Evolutionary conservation across 1,140 invertebrate genomes (phyloP).

Genomic region (Papilio polytes): DNA sequence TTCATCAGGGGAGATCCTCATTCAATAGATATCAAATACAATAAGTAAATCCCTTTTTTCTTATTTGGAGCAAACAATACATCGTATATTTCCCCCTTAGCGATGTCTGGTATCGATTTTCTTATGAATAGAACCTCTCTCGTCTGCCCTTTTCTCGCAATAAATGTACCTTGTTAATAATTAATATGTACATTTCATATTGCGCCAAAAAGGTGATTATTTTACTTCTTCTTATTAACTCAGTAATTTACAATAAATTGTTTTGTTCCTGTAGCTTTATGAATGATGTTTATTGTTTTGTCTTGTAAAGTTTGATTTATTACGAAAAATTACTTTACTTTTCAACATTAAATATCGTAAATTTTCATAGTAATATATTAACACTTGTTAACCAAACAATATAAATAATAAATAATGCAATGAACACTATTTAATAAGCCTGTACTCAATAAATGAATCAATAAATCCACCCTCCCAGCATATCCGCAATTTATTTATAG

Average conservation of each 20-base stretch:
- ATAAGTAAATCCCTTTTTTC: background rate
- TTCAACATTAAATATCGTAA: too few species aligned
- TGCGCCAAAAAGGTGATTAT: background rate
- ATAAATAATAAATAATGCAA: background rate
- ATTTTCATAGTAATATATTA: background rate
- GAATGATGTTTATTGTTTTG: too few species aligned
- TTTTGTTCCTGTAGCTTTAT: background rate
- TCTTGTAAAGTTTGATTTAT: background rate
- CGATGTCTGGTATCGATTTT: constrained; percentile 11
- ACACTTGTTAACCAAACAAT: background rate
- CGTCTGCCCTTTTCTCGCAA: background rate
- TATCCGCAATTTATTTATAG: background rate
- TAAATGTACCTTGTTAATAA: background rate
- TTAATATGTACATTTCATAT: background rate
- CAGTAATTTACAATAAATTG: background rate
- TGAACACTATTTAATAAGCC: background rate
- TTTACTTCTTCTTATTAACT: background rate
- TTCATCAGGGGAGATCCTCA: background rate
- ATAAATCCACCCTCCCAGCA: background rate
- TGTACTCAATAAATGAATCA: background rate
- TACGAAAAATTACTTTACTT: too few species aligned
- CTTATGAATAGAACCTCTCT: background rate
- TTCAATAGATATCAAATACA: background rate
- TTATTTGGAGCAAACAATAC: background rate
- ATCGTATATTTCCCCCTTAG: background rate